These are phyloP conservation scores for Stenolophus ochropezus DNA, from an alignment of 2,888 invertebrate species.

Conservation along the genomic window DNA sequence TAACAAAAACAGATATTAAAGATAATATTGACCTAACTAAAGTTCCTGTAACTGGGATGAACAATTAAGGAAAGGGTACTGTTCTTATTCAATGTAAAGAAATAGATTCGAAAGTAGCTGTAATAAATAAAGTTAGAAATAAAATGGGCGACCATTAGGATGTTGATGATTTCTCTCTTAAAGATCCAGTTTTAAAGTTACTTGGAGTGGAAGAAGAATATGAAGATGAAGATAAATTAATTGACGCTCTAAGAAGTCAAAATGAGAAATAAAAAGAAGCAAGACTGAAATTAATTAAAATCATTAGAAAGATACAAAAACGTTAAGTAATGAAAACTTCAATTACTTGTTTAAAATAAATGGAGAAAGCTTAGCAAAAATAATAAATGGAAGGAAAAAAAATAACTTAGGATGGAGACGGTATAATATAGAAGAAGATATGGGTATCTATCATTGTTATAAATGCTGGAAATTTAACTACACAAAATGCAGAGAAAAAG, in stretches of 20 bases:
- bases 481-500: not conserved
- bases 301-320: not conserved
- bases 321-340: not conserved
- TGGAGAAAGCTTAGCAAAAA: not conserved
- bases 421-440: conserved; percentile 14
- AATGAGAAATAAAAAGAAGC: conserved; percentile 12
- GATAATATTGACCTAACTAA: not conserved
- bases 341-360: not conserved
- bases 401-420: not conserved
- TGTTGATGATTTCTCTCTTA: too few relatives aligned
- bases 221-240: too few relatives aligned
- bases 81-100: not conserved
- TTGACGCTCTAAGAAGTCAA: conserved; percentile 4
- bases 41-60: not conserved
- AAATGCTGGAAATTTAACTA: conserved; percentile 25
- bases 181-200: too few relatives aligned
- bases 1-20: not conserved
- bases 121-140: too few relatives aligned
- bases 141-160: conserved; percentile 12
- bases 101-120: not conserved
- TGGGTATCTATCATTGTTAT: too few relatives aligned
- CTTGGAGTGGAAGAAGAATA: too few relatives aligned
- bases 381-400: not conserved
- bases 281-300: not conserved
- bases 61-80: not conserved